These are phyloP conservation scores for Tylochromis polylepis DNA, from an alignment of 2,113 vertebrate species.

Conservation along the genomic window DNA sequence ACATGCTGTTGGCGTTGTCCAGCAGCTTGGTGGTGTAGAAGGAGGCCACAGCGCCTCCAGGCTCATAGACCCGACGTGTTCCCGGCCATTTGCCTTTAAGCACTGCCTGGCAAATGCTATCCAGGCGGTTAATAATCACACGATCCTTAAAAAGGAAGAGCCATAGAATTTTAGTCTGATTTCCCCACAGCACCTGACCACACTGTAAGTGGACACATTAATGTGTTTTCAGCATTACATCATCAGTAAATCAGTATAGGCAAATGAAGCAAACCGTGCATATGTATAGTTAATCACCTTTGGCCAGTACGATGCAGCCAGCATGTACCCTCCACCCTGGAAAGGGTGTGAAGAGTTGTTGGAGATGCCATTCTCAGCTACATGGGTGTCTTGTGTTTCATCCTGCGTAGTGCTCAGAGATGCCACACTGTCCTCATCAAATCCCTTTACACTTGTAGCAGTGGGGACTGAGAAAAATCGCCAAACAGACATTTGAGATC, in stretches of 20 bases:
- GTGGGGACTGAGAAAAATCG: conserved; percentile 68
- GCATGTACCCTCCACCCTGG: conserved; percentile 89
- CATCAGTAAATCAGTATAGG: background rate
- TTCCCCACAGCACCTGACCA: background rate
- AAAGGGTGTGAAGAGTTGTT: conserved; percentile 80
- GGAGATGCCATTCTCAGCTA: conserved; percentile 84
- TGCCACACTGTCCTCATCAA: conserved; percentile 93
- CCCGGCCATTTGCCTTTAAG: conserved; percentile 97
- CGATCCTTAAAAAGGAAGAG: conserved; percentile 78
- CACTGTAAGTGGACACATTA: background rate
- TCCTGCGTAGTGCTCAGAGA: conserved; percentile 90
- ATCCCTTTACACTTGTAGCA: conserved; percentile 83
- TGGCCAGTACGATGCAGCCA: conserved; percentile 95
- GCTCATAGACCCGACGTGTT: conserved; percentile 84
- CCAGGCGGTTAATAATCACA: conserved; percentile 96
- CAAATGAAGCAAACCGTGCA: background rate
- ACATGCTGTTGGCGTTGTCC: conserved; percentile 81
- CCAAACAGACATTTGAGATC: background rate
- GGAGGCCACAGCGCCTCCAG: conserved; percentile 83
- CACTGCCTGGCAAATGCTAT: conserved; percentile 97
- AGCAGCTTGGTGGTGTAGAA: conserved; percentile 98
- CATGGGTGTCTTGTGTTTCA: conserved; percentile 89
- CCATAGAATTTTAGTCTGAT: background rate
- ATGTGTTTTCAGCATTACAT: background rate
- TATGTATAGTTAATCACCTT: conserved; percentile 75